These are phyloP conservation scores for Drosophila tani DNA, from an alignment of 1,140 invertebrate species.

Conservation along the genomic window DNA sequence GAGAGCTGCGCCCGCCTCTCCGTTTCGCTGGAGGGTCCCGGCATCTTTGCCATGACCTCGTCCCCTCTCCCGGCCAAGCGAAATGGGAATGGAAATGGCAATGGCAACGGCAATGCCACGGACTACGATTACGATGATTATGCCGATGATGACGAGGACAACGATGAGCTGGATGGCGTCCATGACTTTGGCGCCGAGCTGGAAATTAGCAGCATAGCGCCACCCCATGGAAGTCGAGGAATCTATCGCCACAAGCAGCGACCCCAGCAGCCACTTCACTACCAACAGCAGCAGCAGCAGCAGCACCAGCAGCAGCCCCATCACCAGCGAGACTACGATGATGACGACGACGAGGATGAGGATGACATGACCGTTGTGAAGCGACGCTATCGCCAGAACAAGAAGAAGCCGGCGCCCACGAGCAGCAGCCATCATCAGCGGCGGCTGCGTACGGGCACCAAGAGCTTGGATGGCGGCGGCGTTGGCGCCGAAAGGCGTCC, in stretches of 20 bases:
- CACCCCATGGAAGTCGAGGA: slow-evolving; percentile 43
- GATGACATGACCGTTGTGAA: slow-evolving; percentile 70
- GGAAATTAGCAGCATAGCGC: slow-evolving; percentile 64
- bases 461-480: slow-evolving; percentile 67
- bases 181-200: slow-evolving; percentile 66
- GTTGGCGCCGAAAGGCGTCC: slow-evolving; percentile 45
- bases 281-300: slow-evolving; percentile 23
- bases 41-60: slow-evolving; percentile 80
- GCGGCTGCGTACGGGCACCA: slow-evolving; percentile 72
- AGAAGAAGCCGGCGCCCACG: slow-evolving; percentile 66
- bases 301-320: slow-evolving; percentile 31
- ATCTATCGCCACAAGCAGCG: slow-evolving; percentile 43
- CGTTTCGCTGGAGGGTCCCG: slow-evolving; percentile 91
- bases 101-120: slow-evolving; percentile 58
- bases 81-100: slow-evolving; percentile 57
- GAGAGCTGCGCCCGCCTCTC: slow-evolving; percentile 94
- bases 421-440: slow-evolving; percentile 71
- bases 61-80: slow-evolving; percentile 72
- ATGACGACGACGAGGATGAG: slow-evolving; percentile 78
- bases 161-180: slow-evolving; percentile 68
- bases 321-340: slow-evolving; percentile 59
- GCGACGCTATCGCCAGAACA: slow-evolving; percentile 81
- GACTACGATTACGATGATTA: slow-evolving; percentile 78
- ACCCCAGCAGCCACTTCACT: slow-evolving; percentile 31
- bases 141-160: slow-evolving; percentile 72